Evolutionary conservation across 2,888 invertebrate genomes (phyloP), one percentile per base, ranked within the genome.

Genomic region (Ligdia adustata): DNA sequence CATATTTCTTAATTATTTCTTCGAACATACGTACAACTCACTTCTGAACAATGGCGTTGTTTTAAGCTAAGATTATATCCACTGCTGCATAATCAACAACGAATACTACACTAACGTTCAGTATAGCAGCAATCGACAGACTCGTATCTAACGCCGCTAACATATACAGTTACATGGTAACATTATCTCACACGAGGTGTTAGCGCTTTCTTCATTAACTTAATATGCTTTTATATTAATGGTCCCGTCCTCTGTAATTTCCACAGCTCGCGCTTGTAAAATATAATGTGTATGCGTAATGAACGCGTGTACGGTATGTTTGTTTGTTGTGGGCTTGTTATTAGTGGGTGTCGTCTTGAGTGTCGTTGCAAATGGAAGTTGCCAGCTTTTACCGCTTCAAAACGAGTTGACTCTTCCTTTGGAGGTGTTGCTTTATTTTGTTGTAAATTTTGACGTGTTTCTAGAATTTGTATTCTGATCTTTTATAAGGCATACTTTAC

Each of bases 151-250:
- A n/a, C n/a, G n/a, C n/a, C n/a, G n/a, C n/a, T n/a, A n/a, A n/a
- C n/a, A n/a, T n/a, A n/a, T n/a, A n/a, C n/a, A n/a, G n/a, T n/a
- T n/a, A 43, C 52, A 47, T 63, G 61, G 81, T 77, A 81, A 82
- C 72, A 71, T 75, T 76, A 82, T 75, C 76, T 69, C 65, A 60
- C 65, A 71, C 71, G 75, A 80, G 80, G 82, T 83, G 82, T 79
- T 73, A 74, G 72, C 71, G 69, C 48, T 49, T 49, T 82, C 84
- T 82, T 83, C 84, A 85, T 85, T 82, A 85, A 82, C 78, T 78
- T 75, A 77, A 81, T 77, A 51, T 50, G 56, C 54, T 56, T 52
- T 59, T 56, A 54, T 52, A 58, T 52, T 53, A 58, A 58, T 55
- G 55, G 48, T 26, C 28, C 13, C 32, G 55, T 53, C 55, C 51